phyloP scores from a whole-genome alignment of 2,113 vertebrate genomes.

The Hippoglossus stenolepis region DNA sequence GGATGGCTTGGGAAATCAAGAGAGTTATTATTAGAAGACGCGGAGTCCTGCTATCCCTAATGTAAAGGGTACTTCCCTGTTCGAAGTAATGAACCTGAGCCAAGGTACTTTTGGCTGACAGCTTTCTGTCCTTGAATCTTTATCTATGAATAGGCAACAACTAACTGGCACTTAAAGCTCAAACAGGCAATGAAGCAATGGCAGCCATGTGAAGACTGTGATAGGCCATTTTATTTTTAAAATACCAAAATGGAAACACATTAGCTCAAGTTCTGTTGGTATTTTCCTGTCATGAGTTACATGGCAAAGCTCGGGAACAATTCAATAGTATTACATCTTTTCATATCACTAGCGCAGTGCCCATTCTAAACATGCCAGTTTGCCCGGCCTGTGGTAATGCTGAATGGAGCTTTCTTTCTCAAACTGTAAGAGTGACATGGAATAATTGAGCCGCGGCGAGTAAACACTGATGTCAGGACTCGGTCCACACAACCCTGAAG shows the following conservation, averaged over 20 bases:
- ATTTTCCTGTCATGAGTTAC: not conserved
- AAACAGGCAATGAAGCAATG: not conserved
- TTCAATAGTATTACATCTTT: not conserved
- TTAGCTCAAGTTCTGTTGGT: not conserved
- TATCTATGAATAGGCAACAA: constrained; percentile 39
- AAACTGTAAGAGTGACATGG: too few species aligned
- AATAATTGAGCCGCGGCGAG: too few species aligned
- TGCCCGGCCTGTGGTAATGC: not conserved
- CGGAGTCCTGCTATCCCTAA: constrained; percentile 18
- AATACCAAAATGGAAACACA: not conserved
- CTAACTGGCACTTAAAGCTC: not conserved
- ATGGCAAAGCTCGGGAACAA: not conserved
- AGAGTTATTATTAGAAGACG: constrained; percentile 37
- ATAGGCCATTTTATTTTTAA: not conserved
- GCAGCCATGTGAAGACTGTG: not conserved
- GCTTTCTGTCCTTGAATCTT: constrained; percentile 23
- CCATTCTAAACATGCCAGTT: not conserved
- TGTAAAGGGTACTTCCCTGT: constrained; percentile 26
- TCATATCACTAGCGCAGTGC: not conserved
- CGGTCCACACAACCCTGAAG: too few species aligned
- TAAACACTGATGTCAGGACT: too few species aligned
- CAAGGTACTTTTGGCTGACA: constrained; percentile 6
- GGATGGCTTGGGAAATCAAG: constrained; percentile 6
- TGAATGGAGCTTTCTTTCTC: not conserved
- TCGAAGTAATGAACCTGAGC: constrained; percentile 19